These are phyloP conservation scores for Chamaea fasciata DNA, from an alignment of 2,113 vertebrate genomes.

Conservation along the genomic window DNA sequence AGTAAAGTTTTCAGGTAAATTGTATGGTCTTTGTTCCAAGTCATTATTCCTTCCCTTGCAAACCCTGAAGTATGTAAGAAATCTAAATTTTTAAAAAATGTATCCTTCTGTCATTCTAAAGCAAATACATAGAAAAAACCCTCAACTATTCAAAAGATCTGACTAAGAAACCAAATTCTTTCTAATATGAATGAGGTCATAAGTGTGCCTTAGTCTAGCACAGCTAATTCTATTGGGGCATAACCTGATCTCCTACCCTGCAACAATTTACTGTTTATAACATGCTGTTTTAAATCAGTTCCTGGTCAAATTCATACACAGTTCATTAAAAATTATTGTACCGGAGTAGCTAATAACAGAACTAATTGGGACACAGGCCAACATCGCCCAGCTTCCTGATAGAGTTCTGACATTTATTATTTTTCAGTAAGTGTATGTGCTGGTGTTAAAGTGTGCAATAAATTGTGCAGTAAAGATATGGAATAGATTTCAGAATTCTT, in stretches of 20 bases:
- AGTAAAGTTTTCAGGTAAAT: neutral
- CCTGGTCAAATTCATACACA: neutral
- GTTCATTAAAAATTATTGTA: conserved; percentile 28
- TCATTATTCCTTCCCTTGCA: neutral
- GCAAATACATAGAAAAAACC: neutral
- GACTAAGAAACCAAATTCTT: neutral
- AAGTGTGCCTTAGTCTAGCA: neutral
- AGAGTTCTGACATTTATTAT: conserved; percentile 1
- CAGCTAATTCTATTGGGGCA: neutral
- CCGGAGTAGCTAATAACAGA: conserved; percentile 33
- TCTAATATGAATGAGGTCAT: neutral
- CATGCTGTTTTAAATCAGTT: conserved; percentile 6
- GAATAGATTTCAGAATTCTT: neutral
- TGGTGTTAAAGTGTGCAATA: neutral
- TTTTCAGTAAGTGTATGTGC: neutral
- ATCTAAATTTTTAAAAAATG: neutral
- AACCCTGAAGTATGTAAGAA: neutral
- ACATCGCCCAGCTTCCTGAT: neutral
- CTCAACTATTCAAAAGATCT: neutral
- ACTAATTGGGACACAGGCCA: conserved; percentile 37
- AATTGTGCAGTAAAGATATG: neutral
- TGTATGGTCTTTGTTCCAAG: neutral
- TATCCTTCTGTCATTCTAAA: neutral
- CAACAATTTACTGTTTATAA: neutral
- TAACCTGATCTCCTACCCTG: conserved; percentile 26